Base-by-base conservation (phyloP, 2,888 invertebrate genomes). In the Chymomyza amoena region DNA sequence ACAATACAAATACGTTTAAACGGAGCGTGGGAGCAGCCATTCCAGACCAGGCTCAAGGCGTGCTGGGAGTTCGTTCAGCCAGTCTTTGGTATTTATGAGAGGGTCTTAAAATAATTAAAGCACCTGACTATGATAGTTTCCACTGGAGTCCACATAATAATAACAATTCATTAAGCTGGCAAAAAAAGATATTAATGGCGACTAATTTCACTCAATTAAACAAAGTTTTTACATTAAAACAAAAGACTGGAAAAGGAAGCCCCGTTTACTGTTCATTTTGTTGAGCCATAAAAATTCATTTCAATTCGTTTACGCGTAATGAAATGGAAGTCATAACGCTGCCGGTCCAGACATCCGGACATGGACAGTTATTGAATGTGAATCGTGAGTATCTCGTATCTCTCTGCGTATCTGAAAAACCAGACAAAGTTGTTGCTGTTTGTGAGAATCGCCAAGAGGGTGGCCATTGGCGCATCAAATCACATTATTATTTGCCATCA, bases 201-300 rank as follows among this genome's bases (percentile, higher is more conserved):
- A 82, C 80, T 81, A 84, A 81, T 84, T 86, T 83, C 72, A 77
- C 72, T 76, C 76, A 82, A 84, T 83, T 86, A 73, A 83, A 85
- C 87, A 88, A 79, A 80, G 82, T 83, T 89, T 86, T 86, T 87
- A 84, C 89, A 89, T 89, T 89, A 88, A 84, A 80, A 78, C 81
- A 79, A 80, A 68, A 68, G 13, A 15, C 54, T 62, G 7, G 45
- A 66, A 60, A 18, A 45, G 59, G 28, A 15, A 36, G 39, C 61
- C 61, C 15, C 10, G 20, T 16, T 45, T 64, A 18, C 52, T 69
- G 73, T 39, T 70, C 67, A 61, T 72, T 78, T 80, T 72, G 79
- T 79, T 84, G 85, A 72, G 85, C 75, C 82, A 88, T 88, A 88
- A 88, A 88, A 88, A 86, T 82, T 88, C 82, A 88, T 87, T 88